Base-by-base conservation (phyloP, 2,888 invertebrate genomes). In the Dolomedes plantarius region DNA sequence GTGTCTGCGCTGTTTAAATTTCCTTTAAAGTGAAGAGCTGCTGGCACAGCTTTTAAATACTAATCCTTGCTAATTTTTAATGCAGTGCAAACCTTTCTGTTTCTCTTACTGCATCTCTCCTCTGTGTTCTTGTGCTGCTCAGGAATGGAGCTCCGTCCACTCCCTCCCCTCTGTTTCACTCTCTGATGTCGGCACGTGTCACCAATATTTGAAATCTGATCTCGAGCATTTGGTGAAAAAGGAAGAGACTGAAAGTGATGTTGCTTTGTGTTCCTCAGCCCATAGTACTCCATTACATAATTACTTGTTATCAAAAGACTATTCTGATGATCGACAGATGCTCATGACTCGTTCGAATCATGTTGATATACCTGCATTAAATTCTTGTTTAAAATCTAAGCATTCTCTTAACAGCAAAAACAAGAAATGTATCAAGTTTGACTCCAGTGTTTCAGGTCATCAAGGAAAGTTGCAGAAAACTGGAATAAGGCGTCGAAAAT, bases 111-210 rank as follows among this genome's bases (percentile, higher is more conserved):
- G 41, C 74, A 56, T 80, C 74, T 74, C 32, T 74, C 56, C 74
- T 74, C 74, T 74, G 74, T 78, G 71, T 80, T 86, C 86, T 86
- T 86, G 78, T 82, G 87, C 87, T 87, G 87, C 87, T 74, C 69
- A 87, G 82, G 87, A 83, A 71, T 73, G 82, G 87, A 83, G 78
- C 69, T 81, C 79, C 73, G 81, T 50, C 75, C 82, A 69, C 69
- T 80, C 86, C 86, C 76, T 86, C 46, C 80, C 86, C 41, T 86
- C 86, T 39, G 72, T 76, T 76, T 72, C 71, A 31, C 76, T 67
- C 23, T 86, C 80, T 29, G 80, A 80, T 50, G 80, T 74, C n/a
- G 67, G 41, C 28, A 27, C 13, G n/a, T 31, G 46, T 67, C 50
- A 50, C 56, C 16, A 62, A 31, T 39, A 39, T 39, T 28, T 46